A percentile compares a stretch with the other conserved stretches of the same genome.
These are phyloP conservation scores for Rhodeus uyekii DNA, from an alignment of 2,797 vertebrate genomes.

Conservation along the genomic window DNA sequence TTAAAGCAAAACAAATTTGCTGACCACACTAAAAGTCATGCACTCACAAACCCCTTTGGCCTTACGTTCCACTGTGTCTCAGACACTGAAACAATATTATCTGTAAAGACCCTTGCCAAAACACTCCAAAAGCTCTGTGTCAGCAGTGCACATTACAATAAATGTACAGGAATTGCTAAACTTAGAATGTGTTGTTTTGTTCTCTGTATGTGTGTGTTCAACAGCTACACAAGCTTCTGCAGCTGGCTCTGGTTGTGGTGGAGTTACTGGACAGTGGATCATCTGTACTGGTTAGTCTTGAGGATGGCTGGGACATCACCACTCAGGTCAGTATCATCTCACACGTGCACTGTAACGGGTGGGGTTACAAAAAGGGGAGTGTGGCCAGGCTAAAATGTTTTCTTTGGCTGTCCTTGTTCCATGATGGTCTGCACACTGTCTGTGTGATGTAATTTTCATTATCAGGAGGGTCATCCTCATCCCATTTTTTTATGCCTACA, in stretches of 20 bases:
- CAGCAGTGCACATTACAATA: conserved; percentile 54
- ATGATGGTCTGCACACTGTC: too few relatives aligned
- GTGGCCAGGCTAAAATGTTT: neutral
- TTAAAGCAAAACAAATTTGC: conserved; percentile 44
- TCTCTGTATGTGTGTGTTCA: conserved; percentile 57
- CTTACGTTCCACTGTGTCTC: conserved; percentile 53
- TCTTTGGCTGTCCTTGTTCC: too few relatives aligned
- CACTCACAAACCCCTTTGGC: conserved; percentile 58
- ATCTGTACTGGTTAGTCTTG: conserved; percentile 93
- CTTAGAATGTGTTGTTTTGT: conserved; percentile 39
- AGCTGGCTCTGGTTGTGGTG: conserved; percentile 87
- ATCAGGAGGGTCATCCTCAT: too few relatives aligned
- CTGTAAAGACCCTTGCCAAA: conserved; percentile 62
- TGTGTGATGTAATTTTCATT: too few relatives aligned
- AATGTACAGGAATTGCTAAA: conserved; percentile 52
- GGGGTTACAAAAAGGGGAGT: neutral
- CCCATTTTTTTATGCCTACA: too few relatives aligned
- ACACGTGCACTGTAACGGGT: neutral
- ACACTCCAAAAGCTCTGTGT: conserved; percentile 35
- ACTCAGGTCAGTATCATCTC: conserved; percentile 83
- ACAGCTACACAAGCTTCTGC: conserved; percentile 95
- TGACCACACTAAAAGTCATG: conserved; percentile 62
- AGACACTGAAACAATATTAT: conserved; percentile 56
- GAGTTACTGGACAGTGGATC: conserved; percentile 95
- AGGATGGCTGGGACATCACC: conserved; percentile 98